phyloP scores from a whole-genome alignment of 1,140 invertebrate species.

The Sarcophaga peregrina region DNA sequence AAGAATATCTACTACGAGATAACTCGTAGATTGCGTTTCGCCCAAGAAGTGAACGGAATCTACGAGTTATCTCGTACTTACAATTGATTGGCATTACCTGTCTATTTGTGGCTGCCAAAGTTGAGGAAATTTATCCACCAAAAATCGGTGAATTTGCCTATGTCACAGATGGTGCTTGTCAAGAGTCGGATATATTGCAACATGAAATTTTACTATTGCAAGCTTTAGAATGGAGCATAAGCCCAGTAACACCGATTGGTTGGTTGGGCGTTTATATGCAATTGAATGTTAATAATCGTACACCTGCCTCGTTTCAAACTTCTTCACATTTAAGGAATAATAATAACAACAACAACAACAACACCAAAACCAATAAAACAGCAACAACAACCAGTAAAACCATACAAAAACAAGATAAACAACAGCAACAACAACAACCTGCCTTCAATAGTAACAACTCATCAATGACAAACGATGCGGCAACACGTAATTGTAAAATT shows the following conservation, averaged over 20 bases:
- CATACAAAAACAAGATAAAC: background rate
- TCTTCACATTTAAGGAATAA: slow-evolving; percentile 1
- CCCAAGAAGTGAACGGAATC: too few relatives aligned
- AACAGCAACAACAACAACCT: slow-evolving; percentile 51
- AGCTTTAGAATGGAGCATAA: slow-evolving; percentile 90
- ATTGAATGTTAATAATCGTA: slow-evolving; percentile 72
- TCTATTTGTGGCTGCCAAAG: slow-evolving; percentile 95
- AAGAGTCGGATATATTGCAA: slow-evolving; percentile 85
- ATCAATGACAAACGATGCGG: background rate
- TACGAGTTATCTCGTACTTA: too few relatives aligned
- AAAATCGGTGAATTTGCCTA: slow-evolving; percentile 96
- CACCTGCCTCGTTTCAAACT: slow-evolving; percentile 36
- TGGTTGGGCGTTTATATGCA: slow-evolving; percentile 94
- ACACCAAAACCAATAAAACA: slow-evolving; percentile 59
- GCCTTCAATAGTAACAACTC: slow-evolving; percentile 52
- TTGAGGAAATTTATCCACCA: slow-evolving; percentile 99
- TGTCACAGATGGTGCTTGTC: slow-evolving; percentile 97
- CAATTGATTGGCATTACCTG: slow-evolving; percentile 84
- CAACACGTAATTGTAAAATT: slow-evolving; percentile 37
- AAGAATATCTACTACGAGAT: too few relatives aligned
- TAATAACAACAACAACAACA: slow-evolving; percentile 58
- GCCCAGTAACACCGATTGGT: slow-evolving; percentile 88
- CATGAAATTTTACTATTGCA: slow-evolving; percentile 92
- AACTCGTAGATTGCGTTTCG: too few relatives aligned
- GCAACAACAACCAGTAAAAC: background rate